Evolutionary conservation across 2,113 vertebrate species (phyloP).

Genomic region (Brachypodius melanocephalos): DNA sequence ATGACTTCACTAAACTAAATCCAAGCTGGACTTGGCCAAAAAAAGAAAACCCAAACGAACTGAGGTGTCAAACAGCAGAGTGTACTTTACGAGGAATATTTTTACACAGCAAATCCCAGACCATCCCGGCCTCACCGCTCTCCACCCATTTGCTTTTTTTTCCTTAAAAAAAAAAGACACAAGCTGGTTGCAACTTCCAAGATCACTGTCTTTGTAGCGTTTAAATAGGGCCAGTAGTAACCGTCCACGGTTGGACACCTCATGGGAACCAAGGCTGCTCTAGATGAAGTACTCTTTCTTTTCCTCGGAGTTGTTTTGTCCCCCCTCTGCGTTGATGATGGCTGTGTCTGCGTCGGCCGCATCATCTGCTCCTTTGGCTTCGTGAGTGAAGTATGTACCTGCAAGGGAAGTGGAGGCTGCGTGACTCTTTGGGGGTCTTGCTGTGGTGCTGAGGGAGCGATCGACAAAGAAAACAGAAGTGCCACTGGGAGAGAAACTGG

Average conservation of each 20-base stretch:
- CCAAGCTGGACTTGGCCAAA: conserved; percentile 80
- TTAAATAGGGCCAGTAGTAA: conserved; percentile 74
- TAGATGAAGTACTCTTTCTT: conserved; percentile 99
- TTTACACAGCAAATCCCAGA: conserved; percentile 79
- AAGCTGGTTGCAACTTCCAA: conserved; percentile 73
- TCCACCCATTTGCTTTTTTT: conserved; percentile 63
- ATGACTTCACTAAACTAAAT: conserved; percentile 92
- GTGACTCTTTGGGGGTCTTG: conserved; percentile 4
- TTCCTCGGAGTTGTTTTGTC: conserved; percentile 97
- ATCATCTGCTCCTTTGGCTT: conserved; percentile 98
- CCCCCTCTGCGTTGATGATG: conserved; percentile 98
- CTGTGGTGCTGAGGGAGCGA: not conserved
- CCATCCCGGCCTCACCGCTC: conserved; percentile 76
- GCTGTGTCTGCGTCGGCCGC: conserved; percentile 97
- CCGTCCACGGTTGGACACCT: conserved; percentile 77
- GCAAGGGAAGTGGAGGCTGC: conserved; percentile 42
- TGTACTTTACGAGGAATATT: conserved; percentile 86
- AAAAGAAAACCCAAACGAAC: conserved; percentile 70
- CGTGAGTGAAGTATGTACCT: conserved; percentile 99
- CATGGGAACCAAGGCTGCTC: conserved; percentile 78
- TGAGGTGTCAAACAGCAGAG: conserved; percentile 90
- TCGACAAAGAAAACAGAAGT: not conserved
- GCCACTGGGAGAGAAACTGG: not conserved
- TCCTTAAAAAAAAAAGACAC: conserved; percentile 50
- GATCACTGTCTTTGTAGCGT: conserved; percentile 75